Evolutionary conservation across 1,140 invertebrate species (phyloP).

Genomic region (Aradophagus sp.): DNA sequence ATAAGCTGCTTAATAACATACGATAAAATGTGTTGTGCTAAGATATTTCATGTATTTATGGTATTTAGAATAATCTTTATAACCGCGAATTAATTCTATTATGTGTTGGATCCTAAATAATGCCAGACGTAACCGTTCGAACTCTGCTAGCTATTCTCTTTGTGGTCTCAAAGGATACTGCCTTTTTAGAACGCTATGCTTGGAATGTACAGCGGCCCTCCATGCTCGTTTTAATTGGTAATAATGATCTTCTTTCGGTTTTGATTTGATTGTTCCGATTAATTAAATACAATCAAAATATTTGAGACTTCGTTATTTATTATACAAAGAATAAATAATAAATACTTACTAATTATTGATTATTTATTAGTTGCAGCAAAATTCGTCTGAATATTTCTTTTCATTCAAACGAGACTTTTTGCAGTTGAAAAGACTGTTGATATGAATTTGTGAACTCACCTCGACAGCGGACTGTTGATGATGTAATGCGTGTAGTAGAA

Average conservation of each 20-base stretch:
- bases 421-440: conserved; percentile 1
- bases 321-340: no score
- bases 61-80: conserved; percentile 47
- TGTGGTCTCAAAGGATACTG: conserved; percentile 19
- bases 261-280: no score
- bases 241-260: conserved; percentile 2
- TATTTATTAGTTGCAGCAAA: no score
- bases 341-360: no score
- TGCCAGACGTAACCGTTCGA: conserved; percentile 15
- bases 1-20: conserved; percentile 48
- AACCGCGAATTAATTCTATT: conserved; percentile 40
- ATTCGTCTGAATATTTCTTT: no score
- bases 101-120: conserved; percentile 37
- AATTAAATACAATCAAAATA: no score
- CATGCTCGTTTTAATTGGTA: conserved; percentile 1
- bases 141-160: conserved; percentile 8
- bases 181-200: conserved; percentile 7
- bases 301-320: no score
- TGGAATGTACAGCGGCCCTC: conserved; percentile 5
- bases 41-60: conserved; percentile 50
- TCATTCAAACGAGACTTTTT: no score
- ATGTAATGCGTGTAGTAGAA: conserved; percentile 85
- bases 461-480: conserved; percentile 81
- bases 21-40: conserved; percentile 48
- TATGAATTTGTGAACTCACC: conserved; percentile 73